Conservation (phyloP, 2,113 vertebrate species). For the Coracopsis vasa region DNA sequence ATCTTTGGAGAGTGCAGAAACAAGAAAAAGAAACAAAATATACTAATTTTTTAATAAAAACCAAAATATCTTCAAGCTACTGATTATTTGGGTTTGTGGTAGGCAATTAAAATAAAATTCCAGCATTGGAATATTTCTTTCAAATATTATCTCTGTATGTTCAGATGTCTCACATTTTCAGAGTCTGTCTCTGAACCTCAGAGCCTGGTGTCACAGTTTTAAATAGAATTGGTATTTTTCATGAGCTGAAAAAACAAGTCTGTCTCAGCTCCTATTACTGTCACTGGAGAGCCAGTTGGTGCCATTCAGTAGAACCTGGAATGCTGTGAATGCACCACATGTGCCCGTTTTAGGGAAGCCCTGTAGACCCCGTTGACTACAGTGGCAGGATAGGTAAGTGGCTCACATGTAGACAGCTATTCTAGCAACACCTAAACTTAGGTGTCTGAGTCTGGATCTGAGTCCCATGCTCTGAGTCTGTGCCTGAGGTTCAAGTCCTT, state of each 20-base stretch:
- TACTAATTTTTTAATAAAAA: neutral
- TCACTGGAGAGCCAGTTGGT: neutral
- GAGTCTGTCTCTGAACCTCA: neutral
- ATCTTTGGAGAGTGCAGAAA: neutral
- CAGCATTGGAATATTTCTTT: neutral
- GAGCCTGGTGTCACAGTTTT: neutral
- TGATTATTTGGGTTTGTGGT: neutral
- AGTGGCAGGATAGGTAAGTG: neutral
- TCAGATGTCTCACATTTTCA: neutral
- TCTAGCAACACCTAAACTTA: neutral
- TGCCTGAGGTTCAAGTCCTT: neutral
- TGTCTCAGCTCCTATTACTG: neutral
- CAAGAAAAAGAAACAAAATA: neutral
- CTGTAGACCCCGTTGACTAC: neutral
- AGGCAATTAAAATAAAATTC: neutral
- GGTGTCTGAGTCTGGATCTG: neutral
- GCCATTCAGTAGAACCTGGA: neutral
- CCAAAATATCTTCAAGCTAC: neutral
- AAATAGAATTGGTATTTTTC: neutral
- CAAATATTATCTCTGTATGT: neutral
- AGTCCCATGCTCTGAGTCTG: neutral
- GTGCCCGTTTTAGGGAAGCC: neutral
- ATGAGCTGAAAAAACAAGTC: neutral
- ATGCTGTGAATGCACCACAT: neutral
- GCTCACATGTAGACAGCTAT: fast-evolving